Conservation (phyloP, 2,888 invertebrate species). For the Pterobdella sp. region DNA sequence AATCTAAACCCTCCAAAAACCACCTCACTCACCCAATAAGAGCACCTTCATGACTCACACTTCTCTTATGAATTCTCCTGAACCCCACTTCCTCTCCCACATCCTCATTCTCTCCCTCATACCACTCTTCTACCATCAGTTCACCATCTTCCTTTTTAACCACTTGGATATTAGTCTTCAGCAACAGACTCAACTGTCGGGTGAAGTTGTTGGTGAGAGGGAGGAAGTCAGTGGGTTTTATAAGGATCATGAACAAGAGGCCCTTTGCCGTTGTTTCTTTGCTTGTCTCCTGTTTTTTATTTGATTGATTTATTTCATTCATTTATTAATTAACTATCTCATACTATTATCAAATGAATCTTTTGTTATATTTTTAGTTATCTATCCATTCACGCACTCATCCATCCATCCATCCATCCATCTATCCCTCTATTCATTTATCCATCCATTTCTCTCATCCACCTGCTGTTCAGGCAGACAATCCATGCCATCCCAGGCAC, state of each 20-base stretch:
- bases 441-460: neutral
- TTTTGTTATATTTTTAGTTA: too few species aligned
- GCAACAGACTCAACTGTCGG: constrained; percentile 68
- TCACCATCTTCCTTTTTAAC: constrained; percentile 74
- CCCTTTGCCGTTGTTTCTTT: neutral
- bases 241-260: constrained; percentile 64
- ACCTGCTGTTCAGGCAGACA: constrained; percentile 55
- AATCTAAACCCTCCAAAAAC: neutral
- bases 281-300: neutral
- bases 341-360: neutral
- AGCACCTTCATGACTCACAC: neutral
- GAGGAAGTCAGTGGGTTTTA: constrained; percentile 52
- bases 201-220: constrained; percentile 64
- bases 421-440: neutral
- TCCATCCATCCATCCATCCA: neutral
- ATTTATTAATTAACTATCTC: neutral
- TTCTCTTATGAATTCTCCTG: constrained; percentile 13
- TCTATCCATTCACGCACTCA: too few species aligned
- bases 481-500: constrained; percentile 95
- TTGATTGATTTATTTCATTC: neutral
- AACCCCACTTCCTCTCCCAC: neutral
- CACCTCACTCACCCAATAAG: neutral
- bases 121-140: constrained; percentile 82
- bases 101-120: neutral
- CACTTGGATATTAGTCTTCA: constrained; percentile 74